Conservation (phyloP, 2,797 vertebrate species). For the Gymnothorax reevesii region DNA sequence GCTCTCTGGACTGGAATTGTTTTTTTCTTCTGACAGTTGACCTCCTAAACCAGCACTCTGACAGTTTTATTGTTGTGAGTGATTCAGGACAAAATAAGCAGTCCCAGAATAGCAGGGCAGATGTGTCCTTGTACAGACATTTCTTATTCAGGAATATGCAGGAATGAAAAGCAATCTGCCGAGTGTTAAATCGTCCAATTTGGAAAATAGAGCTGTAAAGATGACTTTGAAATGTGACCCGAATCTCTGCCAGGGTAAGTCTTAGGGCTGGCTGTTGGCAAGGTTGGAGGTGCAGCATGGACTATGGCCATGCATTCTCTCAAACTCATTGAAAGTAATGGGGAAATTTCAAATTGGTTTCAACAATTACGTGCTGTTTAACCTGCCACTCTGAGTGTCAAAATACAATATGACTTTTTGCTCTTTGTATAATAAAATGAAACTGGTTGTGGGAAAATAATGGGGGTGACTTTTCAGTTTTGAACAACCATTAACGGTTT, state of each 20-base stretch:
- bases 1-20: neutral
- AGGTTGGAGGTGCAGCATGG: neutral
- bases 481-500: neutral
- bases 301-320: neutral
- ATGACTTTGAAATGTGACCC: constrained; percentile 1
- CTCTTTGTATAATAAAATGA: neutral
- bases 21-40: neutral
- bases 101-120: neutral
- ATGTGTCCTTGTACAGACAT: neutral
- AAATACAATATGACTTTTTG: neutral
- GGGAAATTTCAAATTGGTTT: neutral
- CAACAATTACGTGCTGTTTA: neutral
- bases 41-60: neutral
- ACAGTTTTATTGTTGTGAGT: neutral
- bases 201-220: neutral
- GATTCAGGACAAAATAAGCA: constrained; percentile 2
- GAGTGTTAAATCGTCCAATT: neutral
- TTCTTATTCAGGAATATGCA: neutral
- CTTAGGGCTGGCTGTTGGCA: neutral
- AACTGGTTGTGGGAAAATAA: neutral
- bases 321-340: neutral
- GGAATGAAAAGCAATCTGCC: neutral
- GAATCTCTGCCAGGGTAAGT: neutral
- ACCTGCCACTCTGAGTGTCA: neutral
- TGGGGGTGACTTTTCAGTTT: constrained; percentile 14